A percentile compares a stretch with the other conserved stretches of the same genome.
These are phyloP conservation scores for Aplidium turbinatum DNA, from an alignment of 23 tunicate genomes.

Conservation along the genomic window DNA sequence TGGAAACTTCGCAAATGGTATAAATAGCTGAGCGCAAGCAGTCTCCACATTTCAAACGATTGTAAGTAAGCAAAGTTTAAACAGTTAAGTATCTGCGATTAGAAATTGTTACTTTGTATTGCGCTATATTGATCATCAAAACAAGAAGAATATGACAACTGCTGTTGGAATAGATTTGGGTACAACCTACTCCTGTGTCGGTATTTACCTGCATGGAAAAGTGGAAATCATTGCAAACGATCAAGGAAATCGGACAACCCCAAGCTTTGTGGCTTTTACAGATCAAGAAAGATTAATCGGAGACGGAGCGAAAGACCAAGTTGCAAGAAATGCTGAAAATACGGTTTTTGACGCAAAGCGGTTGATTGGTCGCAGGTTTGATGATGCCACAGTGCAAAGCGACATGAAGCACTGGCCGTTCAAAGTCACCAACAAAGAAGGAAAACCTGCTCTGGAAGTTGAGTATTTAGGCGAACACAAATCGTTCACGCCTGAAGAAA, in stretches of 20 bases:
- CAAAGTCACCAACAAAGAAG: constrained; percentile 54
- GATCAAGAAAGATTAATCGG: constrained; percentile 52
- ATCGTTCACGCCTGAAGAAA: constrained; percentile 84
- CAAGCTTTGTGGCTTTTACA: constrained; percentile 34
- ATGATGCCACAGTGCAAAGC: constrained; percentile 70
- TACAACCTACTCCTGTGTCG: constrained; percentile 81
- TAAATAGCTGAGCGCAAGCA: no score
- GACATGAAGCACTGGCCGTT: constrained; percentile 83
- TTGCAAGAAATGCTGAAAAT: constrained; percentile 76
- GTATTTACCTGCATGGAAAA: constrained; percentile 68
- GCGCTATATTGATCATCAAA: no score
- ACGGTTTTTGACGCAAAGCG: constrained; percentile 83
- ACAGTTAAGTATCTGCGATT: no score
- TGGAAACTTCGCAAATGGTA: no score
- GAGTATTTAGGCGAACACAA: constrained; percentile 70
- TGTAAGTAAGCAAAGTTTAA: no score
- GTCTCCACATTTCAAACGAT: no score
- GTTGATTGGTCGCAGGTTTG: constrained; percentile 73
- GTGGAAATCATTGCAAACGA: constrained; percentile 56
- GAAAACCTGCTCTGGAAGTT: constrained; percentile 55
- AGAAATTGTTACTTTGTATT: no score
- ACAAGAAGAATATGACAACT: constrained; percentile 20
- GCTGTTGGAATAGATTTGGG: constrained; percentile 88
- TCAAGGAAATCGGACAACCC: constrained; percentile 47
- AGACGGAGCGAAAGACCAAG: constrained; percentile 88